Evolutionary conservation across 2,113 vertebrate species (phyloP).

Genomic region (Eulemur rufifrons): DNA sequence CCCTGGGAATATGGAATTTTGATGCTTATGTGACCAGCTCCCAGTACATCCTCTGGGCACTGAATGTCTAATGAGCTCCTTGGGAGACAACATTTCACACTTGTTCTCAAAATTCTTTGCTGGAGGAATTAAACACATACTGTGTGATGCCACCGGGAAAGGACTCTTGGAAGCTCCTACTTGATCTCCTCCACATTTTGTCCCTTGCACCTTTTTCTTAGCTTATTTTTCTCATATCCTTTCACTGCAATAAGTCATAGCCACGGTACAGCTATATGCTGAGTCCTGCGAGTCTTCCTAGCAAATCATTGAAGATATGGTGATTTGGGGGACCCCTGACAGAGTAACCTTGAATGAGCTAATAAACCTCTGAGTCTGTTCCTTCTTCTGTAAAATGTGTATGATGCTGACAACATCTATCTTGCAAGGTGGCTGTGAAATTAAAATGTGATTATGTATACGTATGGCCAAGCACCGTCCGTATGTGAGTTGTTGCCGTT

Average conservation of each 20-base stretch:
- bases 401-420: neutral
- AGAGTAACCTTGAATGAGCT: neutral
- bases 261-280: accelerated
- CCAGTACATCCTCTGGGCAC: neutral
- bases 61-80: neutral
- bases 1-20: neutral
- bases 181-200: neutral
- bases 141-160: neutral
- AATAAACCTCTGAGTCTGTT: neutral
- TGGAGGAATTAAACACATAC: neutral
- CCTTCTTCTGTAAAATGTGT: neutral
- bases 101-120: neutral
- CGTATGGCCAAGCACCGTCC: neutral
- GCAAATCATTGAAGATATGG: accelerated
- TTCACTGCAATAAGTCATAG: neutral
- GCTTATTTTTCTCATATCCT: neutral
- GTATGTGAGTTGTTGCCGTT: neutral
- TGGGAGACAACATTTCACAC: neutral
- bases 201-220: neutral
- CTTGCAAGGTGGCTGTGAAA: neutral
- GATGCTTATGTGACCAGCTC: neutral
- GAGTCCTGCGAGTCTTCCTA: neutral
- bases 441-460: neutral
- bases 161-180: neutral
- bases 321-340: neutral